A percentile compares a stretch with the other conserved stretches of the same genome.
Evolutionary conservation across 2,888 invertebrate genomes (phyloP).

Genomic region (Cataglyphis cursor): DNA sequence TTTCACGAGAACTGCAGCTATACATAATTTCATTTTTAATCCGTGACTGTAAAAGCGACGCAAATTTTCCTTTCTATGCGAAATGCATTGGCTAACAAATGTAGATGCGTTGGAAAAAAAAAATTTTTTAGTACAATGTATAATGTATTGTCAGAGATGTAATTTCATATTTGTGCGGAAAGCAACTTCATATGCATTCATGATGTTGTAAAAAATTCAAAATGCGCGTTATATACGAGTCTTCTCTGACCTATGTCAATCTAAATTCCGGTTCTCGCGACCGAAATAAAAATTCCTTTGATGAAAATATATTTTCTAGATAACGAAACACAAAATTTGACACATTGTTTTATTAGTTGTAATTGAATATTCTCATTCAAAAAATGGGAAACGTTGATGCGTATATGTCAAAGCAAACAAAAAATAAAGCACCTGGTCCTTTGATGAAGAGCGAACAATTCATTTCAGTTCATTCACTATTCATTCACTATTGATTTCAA

Average conservation of each 20-base stretch:
- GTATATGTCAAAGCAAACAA: neutral
- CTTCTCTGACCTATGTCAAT: neutral
- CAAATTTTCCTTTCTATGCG: conserved; percentile 14
- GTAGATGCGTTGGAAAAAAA: neutral
- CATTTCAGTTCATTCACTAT: neutral
- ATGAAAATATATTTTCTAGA: neutral
- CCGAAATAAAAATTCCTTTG: neutral
- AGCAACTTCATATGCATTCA: neutral
- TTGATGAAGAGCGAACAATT: neutral
- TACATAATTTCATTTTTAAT: conserved; percentile 72
- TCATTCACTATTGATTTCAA: conserved; percentile 13
- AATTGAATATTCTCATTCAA: conserved; percentile 14
- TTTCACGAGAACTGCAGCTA: conserved; percentile 24
- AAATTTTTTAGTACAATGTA: conserved; percentile 1
- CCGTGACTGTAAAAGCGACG: conserved; percentile 46
- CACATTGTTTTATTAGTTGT: neutral
- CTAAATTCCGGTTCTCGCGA: neutral
- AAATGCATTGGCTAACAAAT: conserved; percentile 22
- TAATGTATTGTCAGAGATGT: neutral
- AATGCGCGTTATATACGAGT: neutral
- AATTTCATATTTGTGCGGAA: conserved; percentile 1
- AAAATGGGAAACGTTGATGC: neutral
- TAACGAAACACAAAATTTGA: neutral
- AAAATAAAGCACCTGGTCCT: conserved; percentile 25
- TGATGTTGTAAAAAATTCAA: conserved; percentile 18